phyloP scores from a whole-genome alignment of 2,113 vertebrate genomes.

The Tragelaphus imberbis region DNA sequence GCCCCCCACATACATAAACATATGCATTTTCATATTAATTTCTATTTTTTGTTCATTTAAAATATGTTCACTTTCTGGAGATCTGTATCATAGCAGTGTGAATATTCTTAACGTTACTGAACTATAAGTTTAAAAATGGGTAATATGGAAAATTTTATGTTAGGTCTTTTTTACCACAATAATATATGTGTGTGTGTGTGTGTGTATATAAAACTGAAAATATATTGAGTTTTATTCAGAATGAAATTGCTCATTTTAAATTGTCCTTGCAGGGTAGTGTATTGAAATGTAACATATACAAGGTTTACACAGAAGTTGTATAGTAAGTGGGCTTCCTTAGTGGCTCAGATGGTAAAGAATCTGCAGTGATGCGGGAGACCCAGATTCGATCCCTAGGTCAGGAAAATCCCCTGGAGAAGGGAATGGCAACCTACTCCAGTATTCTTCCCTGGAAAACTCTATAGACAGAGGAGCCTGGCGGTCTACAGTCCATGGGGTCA shows the following conservation, averaged over 20 bases:
- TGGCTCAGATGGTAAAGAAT: neutral
- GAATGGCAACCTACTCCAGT: neutral
- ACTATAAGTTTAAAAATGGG: neutral
- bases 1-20: neutral
- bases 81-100: neutral
- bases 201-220: neutral
- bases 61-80: neutral
- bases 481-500: neutral
- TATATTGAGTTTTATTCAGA: neutral
- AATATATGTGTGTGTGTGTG: neutral
- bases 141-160: neutral
- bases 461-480: neutral
- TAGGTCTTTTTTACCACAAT: neutral
- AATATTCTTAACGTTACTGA: neutral
- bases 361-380: neutral
- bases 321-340: neutral
- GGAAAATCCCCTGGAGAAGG: neutral
- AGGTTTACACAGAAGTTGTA: neutral
- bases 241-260: neutral
- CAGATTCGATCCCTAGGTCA: neutral
- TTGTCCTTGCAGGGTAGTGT: neutral
- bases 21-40: neutral
- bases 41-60: neutral
- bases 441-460: neutral
- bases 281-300: neutral